Evolutionary conservation across 92 coral and sea anemone species (phyloP).

Genomic region (Metridium senile): DNA sequence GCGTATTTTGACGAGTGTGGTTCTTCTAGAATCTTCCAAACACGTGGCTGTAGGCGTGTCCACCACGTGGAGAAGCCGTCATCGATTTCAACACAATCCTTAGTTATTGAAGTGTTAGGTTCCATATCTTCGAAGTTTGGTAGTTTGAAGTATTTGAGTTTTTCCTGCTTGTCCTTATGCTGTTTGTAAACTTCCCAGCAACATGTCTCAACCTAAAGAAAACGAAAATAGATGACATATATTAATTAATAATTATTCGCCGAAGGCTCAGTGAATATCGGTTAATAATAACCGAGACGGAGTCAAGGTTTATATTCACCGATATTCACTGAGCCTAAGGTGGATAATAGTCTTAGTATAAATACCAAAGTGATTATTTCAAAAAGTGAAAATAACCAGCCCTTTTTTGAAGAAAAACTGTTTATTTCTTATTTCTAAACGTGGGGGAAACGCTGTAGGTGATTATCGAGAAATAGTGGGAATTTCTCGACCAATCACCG

Average conservation of each 20-base stretch:
- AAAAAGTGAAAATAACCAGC: too few species aligned
- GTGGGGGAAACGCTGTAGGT: too few species aligned
- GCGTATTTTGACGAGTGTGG: conserved; percentile 89
- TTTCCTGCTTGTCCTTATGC: conserved; percentile 95
- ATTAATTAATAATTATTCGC: background rate
- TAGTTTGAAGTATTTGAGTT: conserved; percentile 82
- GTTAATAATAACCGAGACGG: too few species aligned
- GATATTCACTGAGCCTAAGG: too few species aligned
- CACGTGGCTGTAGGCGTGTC: conserved; percentile 71
- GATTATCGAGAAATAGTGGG: too few species aligned
- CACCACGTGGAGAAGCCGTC: conserved; percentile 84
- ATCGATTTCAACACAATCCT: conserved; percentile 53
- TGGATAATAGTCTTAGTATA: too few species aligned
- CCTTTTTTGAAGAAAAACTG: too few species aligned
- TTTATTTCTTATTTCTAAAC: too few species aligned
- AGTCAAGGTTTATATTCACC: too few species aligned
- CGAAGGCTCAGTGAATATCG: too few species aligned
- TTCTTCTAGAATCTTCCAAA: conserved; percentile 90
- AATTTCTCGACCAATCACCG: too few species aligned
- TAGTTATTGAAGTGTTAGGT: conserved; percentile 30
- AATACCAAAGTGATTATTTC: too few species aligned
- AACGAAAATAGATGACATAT: background rate
- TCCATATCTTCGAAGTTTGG: conserved; percentile 62
- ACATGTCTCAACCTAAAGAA: conserved; percentile 82
- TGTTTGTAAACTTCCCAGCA: conserved; percentile 98